phyloP scores from a whole-genome alignment of 2,797 vertebrate genomes.

The Crenichthys baileyi region DNA sequence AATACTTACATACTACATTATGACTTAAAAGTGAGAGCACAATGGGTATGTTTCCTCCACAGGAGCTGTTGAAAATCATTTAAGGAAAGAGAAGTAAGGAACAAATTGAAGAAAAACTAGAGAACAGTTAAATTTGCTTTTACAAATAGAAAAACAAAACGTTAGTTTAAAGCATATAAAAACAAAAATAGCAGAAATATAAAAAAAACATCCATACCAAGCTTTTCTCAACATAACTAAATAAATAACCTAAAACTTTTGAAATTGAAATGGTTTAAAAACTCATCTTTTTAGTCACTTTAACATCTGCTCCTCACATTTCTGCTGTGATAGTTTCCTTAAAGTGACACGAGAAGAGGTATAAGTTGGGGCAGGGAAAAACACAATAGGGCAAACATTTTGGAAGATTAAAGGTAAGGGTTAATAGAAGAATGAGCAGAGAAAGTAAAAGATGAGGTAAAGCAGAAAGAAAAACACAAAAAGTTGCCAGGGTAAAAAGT shows the following conservation, averaged over 20 bases:
- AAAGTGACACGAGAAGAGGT: background rate
- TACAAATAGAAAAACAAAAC: background rate
- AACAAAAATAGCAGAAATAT: constrained; percentile 10
- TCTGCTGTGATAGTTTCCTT: too few species aligned
- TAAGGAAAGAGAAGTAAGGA: background rate
- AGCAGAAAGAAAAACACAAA: too few species aligned
- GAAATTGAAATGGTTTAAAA: too few species aligned
- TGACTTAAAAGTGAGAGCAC: background rate
- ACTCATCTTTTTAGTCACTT: too few species aligned
- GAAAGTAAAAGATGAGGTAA: too few species aligned
- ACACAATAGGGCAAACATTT: too few species aligned
- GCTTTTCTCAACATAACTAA: background rate
- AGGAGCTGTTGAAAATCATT: background rate
- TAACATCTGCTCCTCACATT: too few species aligned
- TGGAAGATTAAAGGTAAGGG: too few species aligned
- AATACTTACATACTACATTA: background rate
- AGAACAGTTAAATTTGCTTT: background rate
- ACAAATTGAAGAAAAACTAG: background rate
- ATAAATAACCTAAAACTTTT: background rate
- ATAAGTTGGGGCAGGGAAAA: background rate
- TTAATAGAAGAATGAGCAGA: too few species aligned
- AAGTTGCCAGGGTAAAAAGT: too few species aligned
- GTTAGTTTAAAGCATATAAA: background rate
- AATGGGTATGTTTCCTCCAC: background rate
- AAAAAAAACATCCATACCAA: constrained; percentile 5